Evolutionary conservation across 1,140 invertebrate species (phyloP).

Genomic region (Aphis gossypii): DNA sequence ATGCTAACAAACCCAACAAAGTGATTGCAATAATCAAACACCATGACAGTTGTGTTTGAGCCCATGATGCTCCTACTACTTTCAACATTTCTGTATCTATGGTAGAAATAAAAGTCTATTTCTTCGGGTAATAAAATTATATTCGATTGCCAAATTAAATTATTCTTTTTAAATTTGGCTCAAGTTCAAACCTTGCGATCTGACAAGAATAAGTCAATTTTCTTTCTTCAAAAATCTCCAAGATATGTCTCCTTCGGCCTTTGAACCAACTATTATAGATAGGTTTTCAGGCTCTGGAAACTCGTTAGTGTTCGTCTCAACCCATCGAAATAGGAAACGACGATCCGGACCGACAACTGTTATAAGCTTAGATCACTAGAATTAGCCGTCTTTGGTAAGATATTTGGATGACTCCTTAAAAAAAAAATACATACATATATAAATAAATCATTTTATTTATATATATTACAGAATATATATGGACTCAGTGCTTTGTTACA

Average conservation of each 20-base stretch:
- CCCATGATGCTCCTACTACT: constrained; percentile 80
- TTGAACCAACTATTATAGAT: constrained; percentile 51
- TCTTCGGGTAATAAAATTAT: constrained; percentile 40
- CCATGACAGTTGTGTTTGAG: constrained; percentile 76
- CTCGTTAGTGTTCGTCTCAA: constrained; percentile 50
- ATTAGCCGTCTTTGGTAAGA: constrained; percentile 54
- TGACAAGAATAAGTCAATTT: constrained; percentile 30
- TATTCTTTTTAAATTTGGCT: constrained; percentile 28
- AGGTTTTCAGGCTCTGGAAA: constrained; percentile 55
- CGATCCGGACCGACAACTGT: not conserved
- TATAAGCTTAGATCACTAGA: constrained; percentile 47
- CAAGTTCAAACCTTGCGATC: constrained; percentile 35
- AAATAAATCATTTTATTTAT: not conserved
- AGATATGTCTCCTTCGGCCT: constrained; percentile 54
- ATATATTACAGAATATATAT: too few relatives aligned
- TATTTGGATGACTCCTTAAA: constrained; percentile 55
- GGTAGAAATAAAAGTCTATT: constrained; percentile 58
- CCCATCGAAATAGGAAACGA: constrained; percentile 51
- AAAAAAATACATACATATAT: not conserved
- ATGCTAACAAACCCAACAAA: constrained; percentile 72
- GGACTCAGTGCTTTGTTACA: too few relatives aligned
- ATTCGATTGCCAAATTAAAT: constrained; percentile 23
- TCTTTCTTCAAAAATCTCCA: constrained; percentile 15
- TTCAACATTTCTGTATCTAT: constrained; percentile 70
- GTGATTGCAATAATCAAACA: constrained; percentile 74